These are phyloP conservation scores for Craseonycteris thonglongyai DNA, from an alignment of 2,113 vertebrate genomes.

Conservation along the genomic window DNA sequence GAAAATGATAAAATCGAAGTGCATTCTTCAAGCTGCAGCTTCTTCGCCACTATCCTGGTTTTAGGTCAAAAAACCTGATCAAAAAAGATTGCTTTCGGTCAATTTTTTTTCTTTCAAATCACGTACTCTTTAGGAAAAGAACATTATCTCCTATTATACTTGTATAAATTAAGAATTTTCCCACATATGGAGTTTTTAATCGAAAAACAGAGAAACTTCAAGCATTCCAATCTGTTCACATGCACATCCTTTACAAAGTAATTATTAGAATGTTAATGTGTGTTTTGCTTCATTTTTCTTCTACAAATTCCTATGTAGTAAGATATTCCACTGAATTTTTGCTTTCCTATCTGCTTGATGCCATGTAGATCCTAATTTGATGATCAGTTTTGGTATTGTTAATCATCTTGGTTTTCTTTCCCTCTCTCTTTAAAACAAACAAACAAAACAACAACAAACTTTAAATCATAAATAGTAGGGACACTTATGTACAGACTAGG, in stretches of 20 bases:
- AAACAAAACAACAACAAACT: too few relatives aligned
- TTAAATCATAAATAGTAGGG: not conserved
- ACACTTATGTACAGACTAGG: not conserved
- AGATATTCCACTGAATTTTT: not conserved
- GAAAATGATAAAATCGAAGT: not conserved
- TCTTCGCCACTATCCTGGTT: not conserved
- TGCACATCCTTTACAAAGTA: not conserved
- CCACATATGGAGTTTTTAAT: not conserved
- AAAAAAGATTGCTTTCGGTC: not conserved
- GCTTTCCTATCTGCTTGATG: not conserved
- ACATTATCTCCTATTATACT: not conserved
- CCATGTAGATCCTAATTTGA: not conserved
- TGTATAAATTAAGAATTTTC: not conserved
- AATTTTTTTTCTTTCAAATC: not conserved
- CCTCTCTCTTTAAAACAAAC: not conserved
- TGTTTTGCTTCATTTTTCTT: not conserved
- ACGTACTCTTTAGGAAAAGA: not conserved
- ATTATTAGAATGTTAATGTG: not conserved
- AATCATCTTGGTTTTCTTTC: not conserved
- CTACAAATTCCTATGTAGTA: not conserved
- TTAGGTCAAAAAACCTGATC: not conserved
- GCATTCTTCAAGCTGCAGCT: not conserved
- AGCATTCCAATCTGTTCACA: not conserved
- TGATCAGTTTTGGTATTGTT: not conserved
- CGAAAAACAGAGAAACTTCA: not conserved